Base-by-base conservation (phyloP, 2,113 vertebrate species). In the Nansenia antarctica region DNA sequence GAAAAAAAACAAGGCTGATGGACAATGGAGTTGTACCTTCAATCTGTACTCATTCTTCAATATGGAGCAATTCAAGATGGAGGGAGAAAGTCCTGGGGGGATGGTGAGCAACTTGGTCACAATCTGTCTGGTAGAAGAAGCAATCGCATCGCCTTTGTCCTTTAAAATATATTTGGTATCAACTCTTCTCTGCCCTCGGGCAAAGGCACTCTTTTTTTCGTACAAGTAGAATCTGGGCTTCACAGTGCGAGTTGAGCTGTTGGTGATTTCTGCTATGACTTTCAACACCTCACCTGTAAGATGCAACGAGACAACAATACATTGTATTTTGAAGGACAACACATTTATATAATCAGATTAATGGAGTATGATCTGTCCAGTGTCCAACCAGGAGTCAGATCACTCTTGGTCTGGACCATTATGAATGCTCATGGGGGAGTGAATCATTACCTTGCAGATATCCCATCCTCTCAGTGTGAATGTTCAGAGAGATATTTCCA, bases 11-110 rank as follows among this genome's bases (percentile, higher is more conserved):
- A n/a, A n/a, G n/a, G n/a, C n/a, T n/a, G n/a, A n/a, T n/a, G n/a
- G n/a, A n/a, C n/a, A n/a, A n/a, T n/a, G n/a, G n/a, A n/a, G n/a
- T n/a, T n/a, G n/a, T 53, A 91, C 88, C 86, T 84, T 89, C 57
- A 91, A 66, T 20, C 70, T 79, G 76, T 91, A 89, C 64, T 90
- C 82, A 27, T 84, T 68, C 62, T 79, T 88, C 55, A 90, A 67
- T 75, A 90, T 88, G 58, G 72, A 54, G 54, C 87, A 42, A 81
- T 83, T 88, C 30, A 87, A 1, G 74, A 89, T 87, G 69, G 88
- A 89, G 26, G 77, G 14, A 3, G 70, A 39, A 0, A 86, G 65
- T 2, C 76, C 75, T 37, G 9, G 12, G 0, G 88, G 83, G 64
- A 91, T 74, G 35, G 8, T 47, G 49, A 91, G 72, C 35, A 65